Percentiles rank a stretch among this genome's conserved stretches.
Conservation (phyloP, 2,113 vertebrate genomes). For the Gymnocephalus cernua region DNA sequence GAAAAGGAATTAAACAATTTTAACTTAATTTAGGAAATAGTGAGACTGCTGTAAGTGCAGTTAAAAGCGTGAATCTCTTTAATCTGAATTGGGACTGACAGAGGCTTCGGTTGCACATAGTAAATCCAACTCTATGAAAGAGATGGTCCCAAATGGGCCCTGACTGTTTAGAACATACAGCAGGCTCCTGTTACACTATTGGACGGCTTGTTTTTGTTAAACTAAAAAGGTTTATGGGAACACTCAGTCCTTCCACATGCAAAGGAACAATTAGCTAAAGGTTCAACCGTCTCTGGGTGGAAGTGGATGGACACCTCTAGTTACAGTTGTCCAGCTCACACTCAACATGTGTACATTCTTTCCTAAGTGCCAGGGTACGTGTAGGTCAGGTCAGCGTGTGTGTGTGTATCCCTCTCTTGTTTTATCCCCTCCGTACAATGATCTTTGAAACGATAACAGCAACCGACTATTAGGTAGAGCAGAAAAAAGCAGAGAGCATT, state of each 20-base stretch:
- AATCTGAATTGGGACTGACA: constrained; percentile 45
- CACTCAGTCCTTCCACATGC: constrained; percentile 18
- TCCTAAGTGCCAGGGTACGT: not conserved
- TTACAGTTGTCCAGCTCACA: not conserved
- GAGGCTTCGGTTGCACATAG: constrained; percentile 23
- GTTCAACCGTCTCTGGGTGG: not conserved
- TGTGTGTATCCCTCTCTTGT: not conserved
- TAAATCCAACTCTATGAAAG: not conserved
- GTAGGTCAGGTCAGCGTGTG: not conserved
- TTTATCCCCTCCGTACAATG: not conserved
- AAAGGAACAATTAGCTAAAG: constrained; percentile 35
- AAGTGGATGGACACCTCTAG: constrained; percentile 14
- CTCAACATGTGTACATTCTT: constrained; percentile 29
- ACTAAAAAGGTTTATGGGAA: constrained; percentile 52
- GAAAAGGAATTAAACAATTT: constrained; percentile 42
- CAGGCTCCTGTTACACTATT: constrained; percentile 17
- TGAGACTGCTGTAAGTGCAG: constrained; percentile 37
- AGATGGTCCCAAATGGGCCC: constrained; percentile 31
- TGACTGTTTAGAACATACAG: constrained; percentile 18
- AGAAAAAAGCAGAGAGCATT: not conserved
- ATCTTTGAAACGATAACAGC: not conserved
- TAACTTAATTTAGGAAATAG: constrained; percentile 47
- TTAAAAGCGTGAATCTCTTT: constrained; percentile 58
- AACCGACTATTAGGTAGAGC: not conserved
- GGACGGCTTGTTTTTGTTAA: constrained; percentile 4